These are phyloP conservation scores for Triops cancriformis DNA, from an alignment of 1,140 invertebrate species.

Conservation along the genomic window DNA sequence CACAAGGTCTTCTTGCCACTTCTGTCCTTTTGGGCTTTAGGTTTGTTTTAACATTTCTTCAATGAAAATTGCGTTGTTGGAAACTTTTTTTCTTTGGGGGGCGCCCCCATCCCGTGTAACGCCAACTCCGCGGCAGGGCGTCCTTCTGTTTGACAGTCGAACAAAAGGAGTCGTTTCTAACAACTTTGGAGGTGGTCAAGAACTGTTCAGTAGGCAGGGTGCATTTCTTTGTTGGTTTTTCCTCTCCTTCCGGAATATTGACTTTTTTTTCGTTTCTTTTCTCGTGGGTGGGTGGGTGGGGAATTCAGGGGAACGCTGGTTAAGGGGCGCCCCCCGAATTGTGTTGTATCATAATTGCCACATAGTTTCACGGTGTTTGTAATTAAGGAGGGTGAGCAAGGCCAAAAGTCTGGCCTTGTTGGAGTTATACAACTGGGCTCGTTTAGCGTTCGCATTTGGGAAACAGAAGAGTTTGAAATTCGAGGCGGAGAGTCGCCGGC, in stretches of 20 bases:
- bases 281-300: no score
- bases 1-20: neutral
- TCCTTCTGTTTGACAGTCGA: conserved; percentile 9
- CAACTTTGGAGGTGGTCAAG: neutral
- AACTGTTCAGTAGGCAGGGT: no score
- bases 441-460: neutral
- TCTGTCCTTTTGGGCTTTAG: neutral
- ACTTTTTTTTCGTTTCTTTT: no score
- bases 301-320: no score
- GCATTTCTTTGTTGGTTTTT: no score
- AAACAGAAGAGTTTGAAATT: neutral
- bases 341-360: no score
- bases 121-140: conserved; percentile 11
- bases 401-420: neutral
- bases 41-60: neutral
- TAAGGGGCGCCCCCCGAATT: no score
- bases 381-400: neutral
- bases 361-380: neutral
- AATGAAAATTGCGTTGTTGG: neutral
- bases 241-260: no score
- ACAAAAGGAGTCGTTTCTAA: neutral
- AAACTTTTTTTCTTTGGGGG: neutral
- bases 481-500: neutral
- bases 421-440: neutral
- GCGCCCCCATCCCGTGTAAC: neutral